A percentile compares a stretch with the other conserved stretches of the same genome.
Conservation (phyloP, 35 echinoderm and acorn worm species). For the Lytechinus pictus region DNA sequence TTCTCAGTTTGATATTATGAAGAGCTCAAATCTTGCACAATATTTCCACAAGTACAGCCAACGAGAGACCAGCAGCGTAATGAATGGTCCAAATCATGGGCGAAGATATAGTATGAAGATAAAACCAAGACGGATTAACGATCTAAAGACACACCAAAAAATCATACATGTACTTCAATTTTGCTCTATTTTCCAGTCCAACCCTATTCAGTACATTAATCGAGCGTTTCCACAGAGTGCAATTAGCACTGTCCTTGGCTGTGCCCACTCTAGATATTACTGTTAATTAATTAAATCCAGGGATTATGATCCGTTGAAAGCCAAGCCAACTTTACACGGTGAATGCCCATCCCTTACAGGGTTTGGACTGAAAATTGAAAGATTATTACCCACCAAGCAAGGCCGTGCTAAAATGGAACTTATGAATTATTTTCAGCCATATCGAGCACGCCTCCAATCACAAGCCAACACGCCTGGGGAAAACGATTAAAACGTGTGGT, state of each 20-base stretch:
- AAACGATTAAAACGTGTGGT: not conserved
- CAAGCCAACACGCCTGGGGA: not conserved
- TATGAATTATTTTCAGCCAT: not conserved
- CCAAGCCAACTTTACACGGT: not conserved
- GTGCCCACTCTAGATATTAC: not conserved
- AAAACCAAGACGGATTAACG: not conserved
- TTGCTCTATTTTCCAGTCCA: not conserved
- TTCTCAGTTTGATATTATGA: too few species aligned
- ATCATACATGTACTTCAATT: not conserved
- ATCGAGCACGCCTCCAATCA: not conserved
- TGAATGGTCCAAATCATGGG: not conserved
- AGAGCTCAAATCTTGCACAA: not conserved
- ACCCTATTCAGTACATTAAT: not conserved
- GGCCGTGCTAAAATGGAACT: not conserved
- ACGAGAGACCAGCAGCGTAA: not conserved
- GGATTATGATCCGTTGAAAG: not conserved
- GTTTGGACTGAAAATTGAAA: not conserved
- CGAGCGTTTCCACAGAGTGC: not conserved
- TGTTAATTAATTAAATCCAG: constrained; percentile 2
- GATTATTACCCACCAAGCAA: not conserved
- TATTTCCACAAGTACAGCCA: not conserved
- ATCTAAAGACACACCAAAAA: not conserved
- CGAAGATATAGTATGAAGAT: not conserved
- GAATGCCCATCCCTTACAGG: not conserved
- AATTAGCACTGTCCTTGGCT: not conserved